phyloP scores from a whole-genome alignment of 2,113 vertebrate species.

The Stercorarius parasiticus region DNA sequence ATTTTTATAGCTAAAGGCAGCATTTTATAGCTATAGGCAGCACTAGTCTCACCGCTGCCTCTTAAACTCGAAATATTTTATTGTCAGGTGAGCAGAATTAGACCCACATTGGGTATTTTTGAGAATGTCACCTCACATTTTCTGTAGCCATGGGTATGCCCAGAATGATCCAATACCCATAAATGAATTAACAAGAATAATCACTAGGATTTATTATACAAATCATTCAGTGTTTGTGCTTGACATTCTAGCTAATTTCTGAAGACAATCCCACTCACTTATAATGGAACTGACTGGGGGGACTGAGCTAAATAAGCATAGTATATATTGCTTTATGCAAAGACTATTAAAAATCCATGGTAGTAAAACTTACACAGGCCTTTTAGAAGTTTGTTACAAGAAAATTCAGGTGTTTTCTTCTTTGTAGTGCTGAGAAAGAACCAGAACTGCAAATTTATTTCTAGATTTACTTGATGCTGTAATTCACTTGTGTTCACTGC shows the following conservation, averaged over 20 bases:
- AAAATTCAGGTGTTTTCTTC: not conserved
- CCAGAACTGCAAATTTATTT: not conserved
- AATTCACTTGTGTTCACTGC: not conserved
- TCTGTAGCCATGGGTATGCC: not conserved
- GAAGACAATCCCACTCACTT: not conserved
- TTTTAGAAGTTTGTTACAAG: not conserved
- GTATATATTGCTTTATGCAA: not conserved
- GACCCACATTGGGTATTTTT: not conserved
- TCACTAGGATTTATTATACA: not conserved
- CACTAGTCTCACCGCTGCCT: not conserved
- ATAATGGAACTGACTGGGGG: not conserved
- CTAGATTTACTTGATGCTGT: not conserved
- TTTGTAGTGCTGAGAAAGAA: not conserved
- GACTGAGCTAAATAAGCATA: not conserved
- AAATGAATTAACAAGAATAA: not conserved
- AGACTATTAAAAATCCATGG: not conserved
- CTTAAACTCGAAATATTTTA: not conserved
- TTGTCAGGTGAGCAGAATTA: not conserved
- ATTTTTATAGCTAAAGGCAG: not conserved
- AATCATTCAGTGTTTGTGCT: not conserved
- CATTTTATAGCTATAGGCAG: not conserved
- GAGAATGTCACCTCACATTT: not conserved
- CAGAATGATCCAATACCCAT: not conserved
- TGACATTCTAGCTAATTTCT: not conserved
- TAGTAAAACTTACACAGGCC: not conserved